phyloP scores from a whole-genome alignment of 2,113 vertebrate genomes.

The Struthio camelus region DNA sequence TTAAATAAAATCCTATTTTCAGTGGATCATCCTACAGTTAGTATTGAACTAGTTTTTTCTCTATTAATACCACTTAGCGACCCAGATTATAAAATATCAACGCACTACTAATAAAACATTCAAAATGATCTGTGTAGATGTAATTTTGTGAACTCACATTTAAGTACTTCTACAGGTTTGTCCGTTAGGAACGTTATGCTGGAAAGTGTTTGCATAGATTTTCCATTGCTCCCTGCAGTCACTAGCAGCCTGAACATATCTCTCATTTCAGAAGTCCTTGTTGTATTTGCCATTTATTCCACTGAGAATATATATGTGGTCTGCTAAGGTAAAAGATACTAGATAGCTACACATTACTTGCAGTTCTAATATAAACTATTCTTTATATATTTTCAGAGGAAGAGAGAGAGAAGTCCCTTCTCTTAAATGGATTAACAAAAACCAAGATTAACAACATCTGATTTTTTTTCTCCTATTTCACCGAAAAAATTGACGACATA shows the following conservation, averaged over 20 bases:
- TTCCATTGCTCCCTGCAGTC: constrained; percentile 66
- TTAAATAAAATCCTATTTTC: background rate
- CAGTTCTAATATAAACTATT: constrained; percentile 56
- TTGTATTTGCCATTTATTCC: constrained; percentile 55
- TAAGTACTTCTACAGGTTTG: constrained; percentile 56
- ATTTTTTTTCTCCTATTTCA: background rate
- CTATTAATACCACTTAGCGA: background rate
- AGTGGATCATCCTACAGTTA: background rate
- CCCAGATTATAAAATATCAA: background rate
- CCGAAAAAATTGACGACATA: background rate
- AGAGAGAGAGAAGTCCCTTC: background rate
- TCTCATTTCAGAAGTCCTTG: constrained; percentile 45
- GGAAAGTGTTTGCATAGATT: constrained; percentile 68
- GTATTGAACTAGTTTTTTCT: background rate
- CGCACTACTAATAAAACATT: background rate
- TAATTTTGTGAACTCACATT: constrained; percentile 42
- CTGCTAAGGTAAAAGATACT: constrained; percentile 35
- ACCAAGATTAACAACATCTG: constrained; percentile 35
- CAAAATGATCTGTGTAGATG: background rate
- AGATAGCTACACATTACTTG: constrained; percentile 43
- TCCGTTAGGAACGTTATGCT: constrained; percentile 28
- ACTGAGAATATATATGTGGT: constrained; percentile 48
- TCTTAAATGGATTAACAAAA: constrained; percentile 43
- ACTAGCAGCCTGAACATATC: constrained; percentile 31
- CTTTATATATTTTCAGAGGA: constrained; percentile 34